Conservation (phyloP, 1,140 invertebrate genomes). For the Neotoxoptera formosana region DNA sequence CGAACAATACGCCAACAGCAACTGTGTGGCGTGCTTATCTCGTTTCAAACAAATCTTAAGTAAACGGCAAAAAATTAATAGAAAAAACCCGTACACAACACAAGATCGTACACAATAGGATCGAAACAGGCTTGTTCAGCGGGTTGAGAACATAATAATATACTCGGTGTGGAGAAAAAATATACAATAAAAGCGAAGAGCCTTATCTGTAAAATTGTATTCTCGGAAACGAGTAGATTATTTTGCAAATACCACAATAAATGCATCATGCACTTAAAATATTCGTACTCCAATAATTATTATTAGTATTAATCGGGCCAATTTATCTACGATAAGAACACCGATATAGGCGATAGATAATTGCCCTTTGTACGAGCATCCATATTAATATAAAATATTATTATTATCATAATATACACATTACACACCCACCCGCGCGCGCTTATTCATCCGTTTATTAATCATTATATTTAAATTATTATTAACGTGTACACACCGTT, state of each 20-base stretch:
- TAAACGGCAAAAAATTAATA: conserved; percentile 31
- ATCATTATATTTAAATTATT: not conserved
- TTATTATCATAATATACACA: too few relatives aligned
- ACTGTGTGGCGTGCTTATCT: conserved; percentile 16
- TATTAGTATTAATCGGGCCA: not conserved
- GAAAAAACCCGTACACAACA: not conserved
- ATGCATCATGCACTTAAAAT: not conserved
- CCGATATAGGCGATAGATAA: not conserved
- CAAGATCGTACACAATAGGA: conserved; percentile 1
- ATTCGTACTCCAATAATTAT: not conserved
- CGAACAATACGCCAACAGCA: conserved; percentile 14
- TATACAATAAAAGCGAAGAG: not conserved
- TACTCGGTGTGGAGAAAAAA: not conserved
- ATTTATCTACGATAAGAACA: not conserved
- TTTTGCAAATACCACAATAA: conserved; percentile 13
- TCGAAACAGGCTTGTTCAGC: conserved; percentile 12
- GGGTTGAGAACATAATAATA: conserved; percentile 3
- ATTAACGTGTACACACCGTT: not conserved
- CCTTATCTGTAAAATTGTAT: conserved; percentile 24
- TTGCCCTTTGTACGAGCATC: conserved; percentile 33
- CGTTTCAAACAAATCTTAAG: conserved; percentile 11
- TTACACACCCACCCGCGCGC: not conserved
- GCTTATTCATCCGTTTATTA: not conserved
- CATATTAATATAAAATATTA: too few relatives aligned
- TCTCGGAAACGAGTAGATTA: conserved; percentile 1